Base-by-base conservation (phyloP, 2,888 invertebrate genomes). In the Alsophila aescularia region DNA sequence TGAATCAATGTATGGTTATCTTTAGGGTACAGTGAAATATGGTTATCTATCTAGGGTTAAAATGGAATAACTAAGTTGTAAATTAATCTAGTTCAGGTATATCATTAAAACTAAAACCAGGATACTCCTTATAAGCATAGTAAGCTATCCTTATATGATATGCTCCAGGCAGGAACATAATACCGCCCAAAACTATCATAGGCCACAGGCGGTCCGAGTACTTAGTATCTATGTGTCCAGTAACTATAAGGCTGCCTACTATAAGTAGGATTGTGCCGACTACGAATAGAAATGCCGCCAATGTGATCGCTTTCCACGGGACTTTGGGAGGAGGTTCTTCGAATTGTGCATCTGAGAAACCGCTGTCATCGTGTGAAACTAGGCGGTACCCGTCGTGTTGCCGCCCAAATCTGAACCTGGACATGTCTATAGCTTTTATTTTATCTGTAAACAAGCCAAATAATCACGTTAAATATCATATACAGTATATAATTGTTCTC, bases 161-260 rank as follows among this genome's bases (percentile, higher is more conserved):
- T 45, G 96, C 96, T 34, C 98, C 98, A 0, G 98, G 98, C 65
- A 98, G 95, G 76, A 98, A 97, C 96, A 98, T 97, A 32, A 98
- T 92, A 15, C 94, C 91, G 27, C 98, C 98, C 73, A 98, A 90
- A 66, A 98, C 95, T 61, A 98, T 94, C 83, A 98, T 93, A 0
- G 98, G 98, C 96, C 97, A 97, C 80, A 96, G 94, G 59, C 97
- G 93, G 82, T 98, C 97, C 1, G 95, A 94, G 85, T 98, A 97
- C 93, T 96, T 95, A 27, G 95, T 93, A 73, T 95, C 95, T 75
- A 97, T 95, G 71, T 96, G 94, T 13, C 98, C 97, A 55, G 95
- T 94, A 18, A 97, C 94, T 56, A 97, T 94, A 58, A 98, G 87
- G 62, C 95, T 94, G 32, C 97, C 96, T 52, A 96, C 92, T 49